Evolutionary conservation across 1,140 invertebrate species (phyloP).

Genomic region (Drosophila simulans): DNA sequence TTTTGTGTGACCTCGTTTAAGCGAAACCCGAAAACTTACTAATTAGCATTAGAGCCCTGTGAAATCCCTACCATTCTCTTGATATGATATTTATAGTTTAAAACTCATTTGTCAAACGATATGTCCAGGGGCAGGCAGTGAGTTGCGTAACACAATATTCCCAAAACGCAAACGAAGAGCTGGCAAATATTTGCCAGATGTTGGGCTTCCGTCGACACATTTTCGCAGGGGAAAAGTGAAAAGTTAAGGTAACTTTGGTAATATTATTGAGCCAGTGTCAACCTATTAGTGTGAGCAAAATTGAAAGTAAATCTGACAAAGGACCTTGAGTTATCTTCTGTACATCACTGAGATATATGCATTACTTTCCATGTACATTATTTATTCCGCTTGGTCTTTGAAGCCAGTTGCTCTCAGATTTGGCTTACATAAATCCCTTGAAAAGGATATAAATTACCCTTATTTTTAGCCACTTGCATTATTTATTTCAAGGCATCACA

Average conservation of each 20-base stretch:
- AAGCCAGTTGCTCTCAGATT: background rate
- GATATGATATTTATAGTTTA: slow-evolving; percentile 43
- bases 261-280: slow-evolving; percentile 20
- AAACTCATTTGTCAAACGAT: slow-evolving; percentile 36
- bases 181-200: slow-evolving; percentile 70
- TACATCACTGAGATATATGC: background rate
- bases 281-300: slow-evolving; percentile 35
- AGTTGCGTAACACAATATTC: slow-evolving; percentile 54
- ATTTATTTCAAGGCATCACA: background rate
- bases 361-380: background rate
- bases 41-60: slow-evolving; percentile 63
- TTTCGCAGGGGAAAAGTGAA: slow-evolving; percentile 19
- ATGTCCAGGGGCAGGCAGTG: background rate
- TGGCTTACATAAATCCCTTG: background rate
- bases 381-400: background rate
- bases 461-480: background rate
- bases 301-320: slow-evolving; percentile 2
- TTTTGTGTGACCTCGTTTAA: slow-evolving; percentile 18
- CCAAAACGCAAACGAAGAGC: slow-evolving; percentile 44
- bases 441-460: background rate
- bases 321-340: background rate
- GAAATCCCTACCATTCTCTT: slow-evolving; percentile 28
- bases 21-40: slow-evolving; percentile 52
- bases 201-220: slow-evolving; percentile 22
- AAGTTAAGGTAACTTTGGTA: slow-evolving; percentile 25